Percentiles rank a stretch among this genome's conserved stretches.
phyloP scores from a whole-genome alignment of 2,888 invertebrate genomes.

The Nebria brevicollis region DNA sequence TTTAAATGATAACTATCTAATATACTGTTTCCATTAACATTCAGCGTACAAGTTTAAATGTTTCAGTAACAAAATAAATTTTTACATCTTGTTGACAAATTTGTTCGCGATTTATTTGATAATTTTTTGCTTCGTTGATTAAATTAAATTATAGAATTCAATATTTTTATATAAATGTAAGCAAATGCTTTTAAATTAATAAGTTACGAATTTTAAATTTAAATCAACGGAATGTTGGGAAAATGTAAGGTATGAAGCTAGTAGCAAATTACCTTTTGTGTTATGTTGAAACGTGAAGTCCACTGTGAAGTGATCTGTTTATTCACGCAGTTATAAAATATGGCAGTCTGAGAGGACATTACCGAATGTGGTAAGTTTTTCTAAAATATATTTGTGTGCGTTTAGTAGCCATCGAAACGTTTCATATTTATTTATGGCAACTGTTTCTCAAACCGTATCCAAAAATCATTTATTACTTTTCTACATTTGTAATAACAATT shows the following conservation, averaged over 20 bases:
- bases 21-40: too few species aligned
- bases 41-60: too few species aligned
- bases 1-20: too few species aligned
- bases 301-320: background rate
- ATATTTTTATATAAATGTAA: too few species aligned
- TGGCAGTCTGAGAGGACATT: constrained; percentile 44
- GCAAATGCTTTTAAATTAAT: too few species aligned
- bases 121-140: too few species aligned
- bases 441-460: background rate
- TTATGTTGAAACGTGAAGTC: background rate
- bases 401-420: background rate
- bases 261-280: background rate
- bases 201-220: too few species aligned
- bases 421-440: background rate
- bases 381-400: background rate
- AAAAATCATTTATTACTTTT: background rate
- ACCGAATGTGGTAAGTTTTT: constrained; percentile 41
- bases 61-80: too few species aligned
- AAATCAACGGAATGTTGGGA: too few species aligned
- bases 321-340: constrained; percentile 43
- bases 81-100: too few species aligned
- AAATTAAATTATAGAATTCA: too few species aligned
- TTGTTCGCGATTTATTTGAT: too few species aligned
- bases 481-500: background rate
- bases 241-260: background rate